Evolutionary conservation across 1,140 invertebrate genomes (phyloP), one percentile per base, ranked within the genome.

Genomic region (Amphibalanus amphitrite): DNA sequence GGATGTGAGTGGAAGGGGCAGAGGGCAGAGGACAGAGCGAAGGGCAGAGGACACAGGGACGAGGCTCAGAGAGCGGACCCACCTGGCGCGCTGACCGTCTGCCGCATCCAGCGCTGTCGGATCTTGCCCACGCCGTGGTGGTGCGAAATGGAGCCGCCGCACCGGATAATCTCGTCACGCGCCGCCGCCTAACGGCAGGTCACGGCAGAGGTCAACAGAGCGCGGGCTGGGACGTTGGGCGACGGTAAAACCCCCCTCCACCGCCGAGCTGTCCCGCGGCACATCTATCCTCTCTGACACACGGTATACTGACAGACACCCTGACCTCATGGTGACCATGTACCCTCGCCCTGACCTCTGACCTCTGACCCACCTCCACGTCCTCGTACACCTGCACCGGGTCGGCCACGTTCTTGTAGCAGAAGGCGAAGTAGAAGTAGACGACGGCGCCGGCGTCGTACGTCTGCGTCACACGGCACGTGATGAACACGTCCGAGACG

Each of bases 381-480:
- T 87, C 80, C 76, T 96, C 91, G 81, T 95, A 96, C 0, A 88
- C 81, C n/a, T 85, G 80, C 1, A 96, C 86, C 0, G 93, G 90
- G 80, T 94, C 84, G 28, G 79, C 74, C 25, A 89, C 80, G 15
- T 84, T 82, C 8, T 79, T 77, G 78, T 89, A 90, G 78, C 91
- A 94, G 80, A 96, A 95, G 0, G 86, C 96, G 83, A 98, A 94
- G 80, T 99, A 99, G 81, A 99, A 98, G 79, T 99, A 99, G 70
- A 98, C 89, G 79, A 95, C 97, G 76, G 95, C 95, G 0, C 97
- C 96, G 1, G 90, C 88, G 79, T 99, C 97, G 78, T 99, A 97
- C 0, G 93, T 95, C 82, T 99, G 96, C 8, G 95, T 98, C 0
- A 98, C 90, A 10, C 96, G 82, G 77, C 87, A 91, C 1, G 90